Conservation (phyloP, 2,888 invertebrate genomes). For the Lydus trimaculatus region DNA sequence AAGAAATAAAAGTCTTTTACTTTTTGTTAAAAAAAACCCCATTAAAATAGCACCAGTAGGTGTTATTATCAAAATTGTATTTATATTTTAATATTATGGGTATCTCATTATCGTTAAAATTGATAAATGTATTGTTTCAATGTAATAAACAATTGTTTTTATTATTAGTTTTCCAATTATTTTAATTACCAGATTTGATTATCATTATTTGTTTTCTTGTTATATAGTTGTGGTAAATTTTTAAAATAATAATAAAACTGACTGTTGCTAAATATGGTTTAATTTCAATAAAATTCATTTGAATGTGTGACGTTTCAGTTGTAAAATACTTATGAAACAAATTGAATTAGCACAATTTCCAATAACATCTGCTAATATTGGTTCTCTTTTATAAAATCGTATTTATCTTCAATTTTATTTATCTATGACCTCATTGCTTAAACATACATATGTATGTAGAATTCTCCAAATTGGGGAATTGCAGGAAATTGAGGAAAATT, state of each 20-base stretch:
- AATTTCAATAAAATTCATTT: background rate
- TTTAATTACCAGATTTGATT: background rate
- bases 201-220: background rate
- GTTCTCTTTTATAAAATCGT: background rate
- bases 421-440: background rate
- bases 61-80: background rate
- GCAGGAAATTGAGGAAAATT: background rate
- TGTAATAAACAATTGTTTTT: background rate
- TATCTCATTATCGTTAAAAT: background rate
- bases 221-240: background rate
- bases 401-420: background rate
- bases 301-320: background rate
- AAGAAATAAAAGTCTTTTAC: background rate
- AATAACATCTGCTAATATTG: constrained; percentile 7
- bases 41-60: background rate
- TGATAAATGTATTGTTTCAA: background rate
- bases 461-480: background rate
- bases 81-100: background rate
- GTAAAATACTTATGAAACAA: background rate
- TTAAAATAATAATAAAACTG: background rate
- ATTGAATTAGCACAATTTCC: constrained; percentile 1
- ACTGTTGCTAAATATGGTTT: background rate
- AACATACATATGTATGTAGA: no score
- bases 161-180: background rate
- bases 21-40: background rate